These are phyloP conservation scores for Vidua chalybeata DNA, from an alignment of 2,113 vertebrate species.

Conservation along the genomic window DNA sequence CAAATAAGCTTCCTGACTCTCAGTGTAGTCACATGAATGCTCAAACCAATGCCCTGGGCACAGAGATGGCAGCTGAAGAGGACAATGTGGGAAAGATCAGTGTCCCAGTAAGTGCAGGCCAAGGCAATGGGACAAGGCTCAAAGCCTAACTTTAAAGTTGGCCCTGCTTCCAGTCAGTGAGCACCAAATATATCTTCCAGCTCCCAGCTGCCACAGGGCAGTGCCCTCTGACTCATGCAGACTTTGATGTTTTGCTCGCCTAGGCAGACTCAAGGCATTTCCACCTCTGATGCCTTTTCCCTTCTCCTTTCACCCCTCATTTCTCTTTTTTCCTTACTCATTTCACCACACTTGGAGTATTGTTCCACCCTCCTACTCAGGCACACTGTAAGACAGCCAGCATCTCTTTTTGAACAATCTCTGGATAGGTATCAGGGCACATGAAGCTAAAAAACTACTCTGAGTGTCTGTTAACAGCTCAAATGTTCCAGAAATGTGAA, in stretches of 20 bases:
- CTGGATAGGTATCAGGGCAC: background rate
- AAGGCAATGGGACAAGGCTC: background rate
- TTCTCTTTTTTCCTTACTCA: background rate
- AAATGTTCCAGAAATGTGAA: background rate
- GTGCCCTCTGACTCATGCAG: background rate
- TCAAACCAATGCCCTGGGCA: background rate
- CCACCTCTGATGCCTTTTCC: background rate
- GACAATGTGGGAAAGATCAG: fast-evolving
- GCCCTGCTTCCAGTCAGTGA: background rate
- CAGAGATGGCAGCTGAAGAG: background rate
- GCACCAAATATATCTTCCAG: background rate
- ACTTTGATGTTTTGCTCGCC: background rate
- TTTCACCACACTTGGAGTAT: background rate
- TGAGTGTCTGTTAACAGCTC: background rate
- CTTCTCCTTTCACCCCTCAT: background rate
- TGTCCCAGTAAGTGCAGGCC: too few species aligned
- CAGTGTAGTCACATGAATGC: background rate
- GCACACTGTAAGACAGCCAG: background rate
- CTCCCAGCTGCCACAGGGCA: background rate
- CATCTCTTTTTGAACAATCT: background rate
- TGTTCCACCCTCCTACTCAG: background rate
- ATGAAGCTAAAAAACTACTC: background rate
- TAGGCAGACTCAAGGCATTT: background rate
- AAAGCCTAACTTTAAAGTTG: background rate
- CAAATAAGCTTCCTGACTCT: background rate